A percentile compares a stretch with the other conserved stretches of the same genome.
These are phyloP conservation scores for Ceriagrion tenellum DNA, from an alignment of 2,888 invertebrate genomes.

Conservation along the genomic window DNA sequence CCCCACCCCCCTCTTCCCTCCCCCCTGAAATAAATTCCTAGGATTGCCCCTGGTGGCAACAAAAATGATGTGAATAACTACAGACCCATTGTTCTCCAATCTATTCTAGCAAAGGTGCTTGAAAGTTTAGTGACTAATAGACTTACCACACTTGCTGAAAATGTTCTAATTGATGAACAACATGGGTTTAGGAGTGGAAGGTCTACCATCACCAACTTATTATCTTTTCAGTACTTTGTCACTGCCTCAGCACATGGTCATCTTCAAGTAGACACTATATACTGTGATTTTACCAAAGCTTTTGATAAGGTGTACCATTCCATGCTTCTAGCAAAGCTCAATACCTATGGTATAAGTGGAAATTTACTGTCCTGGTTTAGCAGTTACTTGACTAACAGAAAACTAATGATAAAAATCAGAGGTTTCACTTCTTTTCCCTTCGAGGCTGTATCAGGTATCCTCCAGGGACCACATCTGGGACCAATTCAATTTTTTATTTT, in stretches of 20 bases:
- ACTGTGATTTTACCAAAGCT: too few species aligned
- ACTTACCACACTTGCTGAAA: slow-evolving; percentile 21
- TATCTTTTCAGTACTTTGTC: not conserved
- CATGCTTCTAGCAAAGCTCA: not conserved
- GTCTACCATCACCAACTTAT: not conserved
- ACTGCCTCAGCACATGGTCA: not conserved
- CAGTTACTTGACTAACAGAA: too few species aligned
- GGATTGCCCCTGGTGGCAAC: too few species aligned
- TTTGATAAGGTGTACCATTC: not conserved
- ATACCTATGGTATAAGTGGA: not conserved
- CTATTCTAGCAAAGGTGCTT: not conserved
- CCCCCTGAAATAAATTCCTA: too few species aligned
- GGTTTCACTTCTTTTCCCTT: too few species aligned
- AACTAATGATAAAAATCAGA: too few species aligned
- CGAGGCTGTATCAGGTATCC: too few species aligned
- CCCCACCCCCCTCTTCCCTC: too few species aligned
- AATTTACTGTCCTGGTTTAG: too few species aligned
- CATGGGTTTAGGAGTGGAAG: slow-evolving; percentile 29
- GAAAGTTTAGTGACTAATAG: slow-evolving; percentile 24
- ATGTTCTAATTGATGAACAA: not conserved
- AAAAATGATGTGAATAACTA: not conserved
- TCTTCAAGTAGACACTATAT: not conserved
- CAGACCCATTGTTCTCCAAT: not conserved
- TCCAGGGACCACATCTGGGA: too few species aligned
- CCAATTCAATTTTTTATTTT: too few species aligned